Base-by-base conservation (phyloP, 1,140 invertebrate genomes). In the Araneus ventricosus region DNA sequence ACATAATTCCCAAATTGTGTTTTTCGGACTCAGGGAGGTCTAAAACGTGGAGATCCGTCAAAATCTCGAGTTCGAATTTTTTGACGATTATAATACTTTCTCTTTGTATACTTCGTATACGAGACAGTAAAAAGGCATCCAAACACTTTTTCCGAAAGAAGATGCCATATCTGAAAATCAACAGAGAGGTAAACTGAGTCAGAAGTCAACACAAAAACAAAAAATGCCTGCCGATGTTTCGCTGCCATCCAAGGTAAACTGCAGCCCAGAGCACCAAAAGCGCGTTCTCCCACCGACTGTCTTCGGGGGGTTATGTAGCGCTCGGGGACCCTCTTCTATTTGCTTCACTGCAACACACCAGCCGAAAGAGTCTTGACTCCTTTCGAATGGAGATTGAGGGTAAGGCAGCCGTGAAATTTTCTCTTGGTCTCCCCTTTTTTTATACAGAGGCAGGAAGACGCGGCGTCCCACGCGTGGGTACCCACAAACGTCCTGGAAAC, bases 341-440 rank as follows among this genome's bases (percentile, higher is more conserved):
- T 67, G 79, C 34, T 45, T 82, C 37, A 45, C 17, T 82, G 79
- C 22, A 82, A 82, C 79, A 82, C 37, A 17, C 4, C 34, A 1
- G 37, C 2, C 22, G n/a, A 27, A 63, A 27, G 61, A 63, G n/a
- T 63, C 59, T 14, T 4, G 79, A 41, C 79, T 41, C 8, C 34
- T 4, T 82, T 22, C 79, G 24, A n/a, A n/a, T 67, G 14, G n/a
- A 82, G 79, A 82, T 82, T 82, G 79, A 5, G 22, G 79, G 20
- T 37, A 45, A 41, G 79, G 39, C 20, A 82, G 34, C 79, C 79
- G 79, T 82, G 79, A 82, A 80, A 82, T 41, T 82, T 82, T 45
- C 24, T 22, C 41, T 17, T 1, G 14, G 5, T 79, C 27, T 79
- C 30, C 8, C 14, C 37, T 37, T 82, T 82, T 22, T 82, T 37